These are phyloP conservation scores for Melanocharis versteri DNA, from an alignment of 2,113 vertebrate species.

Conservation along the genomic window DNA sequence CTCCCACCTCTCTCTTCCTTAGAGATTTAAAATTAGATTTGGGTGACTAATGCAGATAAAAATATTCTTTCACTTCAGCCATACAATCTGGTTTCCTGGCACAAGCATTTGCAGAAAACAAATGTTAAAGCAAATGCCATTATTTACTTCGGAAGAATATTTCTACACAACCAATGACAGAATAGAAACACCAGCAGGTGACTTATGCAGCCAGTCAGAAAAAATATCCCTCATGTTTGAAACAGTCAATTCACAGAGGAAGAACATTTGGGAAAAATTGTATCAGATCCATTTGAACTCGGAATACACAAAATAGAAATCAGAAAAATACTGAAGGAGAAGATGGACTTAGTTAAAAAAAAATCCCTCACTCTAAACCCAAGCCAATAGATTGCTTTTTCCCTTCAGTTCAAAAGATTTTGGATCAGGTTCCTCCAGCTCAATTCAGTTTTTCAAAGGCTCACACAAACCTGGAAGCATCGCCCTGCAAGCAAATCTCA, in stretches of 20 bases:
- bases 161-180: not conserved
- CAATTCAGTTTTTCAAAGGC: not conserved
- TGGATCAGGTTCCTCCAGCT: not conserved
- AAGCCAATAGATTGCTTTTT: not conserved
- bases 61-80: conserved; percentile 8
- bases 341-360: not conserved
- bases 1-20: conserved; percentile 11
- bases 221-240: not conserved
- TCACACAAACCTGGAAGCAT: not conserved
- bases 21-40: conserved; percentile 37
- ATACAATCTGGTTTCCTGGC: conserved; percentile 34
- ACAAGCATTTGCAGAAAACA: conserved; percentile 18
- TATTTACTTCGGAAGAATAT: conserved; percentile 8
- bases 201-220: conserved; percentile 8
- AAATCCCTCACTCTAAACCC: not conserved
- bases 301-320: not conserved
- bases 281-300: not conserved
- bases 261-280: not conserved
- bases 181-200: not conserved
- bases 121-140: not conserved
- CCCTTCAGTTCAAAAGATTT: not conserved
- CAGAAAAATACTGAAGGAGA: not conserved
- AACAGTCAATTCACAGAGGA: not conserved
- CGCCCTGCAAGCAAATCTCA: not conserved
- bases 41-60: conserved; percentile 49